Conservation (phyloP, 1,140 invertebrate species). For the Drosophila elegans region DNA sequence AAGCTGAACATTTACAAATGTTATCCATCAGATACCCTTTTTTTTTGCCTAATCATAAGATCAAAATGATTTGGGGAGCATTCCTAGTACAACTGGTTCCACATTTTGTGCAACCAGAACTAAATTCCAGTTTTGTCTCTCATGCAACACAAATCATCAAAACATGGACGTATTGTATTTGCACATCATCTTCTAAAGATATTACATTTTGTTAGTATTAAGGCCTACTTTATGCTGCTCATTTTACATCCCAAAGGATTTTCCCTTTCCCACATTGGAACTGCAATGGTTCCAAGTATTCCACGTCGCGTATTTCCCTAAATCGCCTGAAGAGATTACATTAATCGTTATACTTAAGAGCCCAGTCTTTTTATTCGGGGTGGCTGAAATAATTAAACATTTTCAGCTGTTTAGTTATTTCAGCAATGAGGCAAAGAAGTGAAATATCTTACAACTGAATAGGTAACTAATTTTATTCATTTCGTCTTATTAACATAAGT, state of each 20-base stretch:
- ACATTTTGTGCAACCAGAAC: not conserved
- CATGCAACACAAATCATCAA: constrained; percentile 7
- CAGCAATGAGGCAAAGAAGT: too few species aligned
- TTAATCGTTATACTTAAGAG: constrained; percentile 68
- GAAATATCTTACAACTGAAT: too few species aligned
- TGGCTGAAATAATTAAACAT: not conserved
- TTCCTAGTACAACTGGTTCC: constrained; percentile 3
- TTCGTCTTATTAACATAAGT: too few species aligned
- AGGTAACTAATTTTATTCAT: too few species aligned
- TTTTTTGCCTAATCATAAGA: constrained; percentile 13
- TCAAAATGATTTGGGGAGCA: constrained; percentile 12
- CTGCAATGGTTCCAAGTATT: constrained; percentile 1
- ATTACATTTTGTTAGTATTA: constrained; percentile 69
- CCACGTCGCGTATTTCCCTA: constrained; percentile 34
- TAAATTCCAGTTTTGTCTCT: constrained; percentile 13
- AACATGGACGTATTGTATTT: constrained; percentile 4
- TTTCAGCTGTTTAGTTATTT: too few species aligned
- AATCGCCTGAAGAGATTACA: constrained; percentile 71
- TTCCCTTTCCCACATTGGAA: constrained; percentile 22
- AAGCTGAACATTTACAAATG: constrained; percentile 9
- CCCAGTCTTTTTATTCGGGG: constrained; percentile 13
- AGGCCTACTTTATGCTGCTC: constrained; percentile 49
- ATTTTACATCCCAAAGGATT: constrained; percentile 40
- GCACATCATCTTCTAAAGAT: constrained; percentile 55
- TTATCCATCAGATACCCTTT: not conserved